Base-by-base conservation (phyloP, 1,140 invertebrate species). In the Tetragonula clypearis region DNA sequence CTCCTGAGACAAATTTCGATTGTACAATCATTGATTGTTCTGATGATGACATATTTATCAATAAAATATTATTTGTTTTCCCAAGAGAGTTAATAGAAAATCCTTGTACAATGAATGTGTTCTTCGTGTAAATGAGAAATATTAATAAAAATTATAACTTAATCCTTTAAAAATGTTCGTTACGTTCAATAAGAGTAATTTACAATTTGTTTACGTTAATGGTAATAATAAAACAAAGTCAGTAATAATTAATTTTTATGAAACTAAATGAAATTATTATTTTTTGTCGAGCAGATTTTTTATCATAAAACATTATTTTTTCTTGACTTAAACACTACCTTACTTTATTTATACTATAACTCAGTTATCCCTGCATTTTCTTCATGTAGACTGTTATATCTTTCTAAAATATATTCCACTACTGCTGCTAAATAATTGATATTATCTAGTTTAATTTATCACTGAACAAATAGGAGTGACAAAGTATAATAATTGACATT, bases 1-100 rank as follows among this genome's bases (percentile, higher is more conserved):
- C 96, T 78, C 96, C 96, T 12, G 95, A 95, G 53, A 95, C 95
- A 81, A 97, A 96, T 93, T 97, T 96, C 68, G 96, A 96, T 90
- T 96, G 96, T 80, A 96, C 95, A 84, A 95, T 94, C 41, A 93
- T 88, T 41, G 92, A 87, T 88, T 89, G 75, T 55, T 90, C 89
- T 21, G 88, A 69, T 2, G 81, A 68, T 35, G 89, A 88, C 89
- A 90, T 90, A 58, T 49, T 81, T 76, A 58, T 49, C 21, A 6
- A 41, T 80, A 35, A 74, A 79, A 58, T 66, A 56, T 71, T 60
- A 49, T 58, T 21, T 80, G 58, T 68, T 49, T 2, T 17, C 56
- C 56, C 35, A 15, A n/a, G 41, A 60, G 21, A 75, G 15, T 81
- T 85, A 56, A 66, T 58, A 30, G 14, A 73, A 74, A n/a, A 53